A percentile compares a stretch with the other conserved stretches of the same genome.
These are phyloP conservation scores for Parazoanthus darwini DNA, from an alignment of 92 coral and sea anemone genomes.

Conservation along the genomic window DNA sequence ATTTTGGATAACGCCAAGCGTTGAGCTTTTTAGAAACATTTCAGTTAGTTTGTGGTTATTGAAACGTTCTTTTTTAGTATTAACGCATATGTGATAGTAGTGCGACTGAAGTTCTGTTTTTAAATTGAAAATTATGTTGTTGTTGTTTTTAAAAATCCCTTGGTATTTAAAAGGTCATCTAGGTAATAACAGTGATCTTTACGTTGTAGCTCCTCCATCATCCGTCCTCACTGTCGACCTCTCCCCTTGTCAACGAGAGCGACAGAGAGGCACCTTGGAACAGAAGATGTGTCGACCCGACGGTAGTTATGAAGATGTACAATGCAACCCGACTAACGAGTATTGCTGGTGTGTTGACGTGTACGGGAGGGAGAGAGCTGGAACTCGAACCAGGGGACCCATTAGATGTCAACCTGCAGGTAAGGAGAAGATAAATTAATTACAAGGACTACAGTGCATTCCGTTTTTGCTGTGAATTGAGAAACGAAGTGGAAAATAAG, in stretches of 20 bases:
- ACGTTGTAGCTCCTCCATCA: constrained; percentile 21
- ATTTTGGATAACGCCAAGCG: not conserved
- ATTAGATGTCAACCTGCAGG: constrained; percentile 38
- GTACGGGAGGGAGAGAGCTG: constrained; percentile 58
- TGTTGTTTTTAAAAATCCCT: no score
- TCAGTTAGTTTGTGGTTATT: no score
- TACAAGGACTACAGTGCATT: not conserved
- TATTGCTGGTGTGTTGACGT: constrained; percentile 92
- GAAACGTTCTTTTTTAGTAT: no score
- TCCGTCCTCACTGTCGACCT: constrained; percentile 3
- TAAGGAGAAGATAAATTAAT: not conserved
- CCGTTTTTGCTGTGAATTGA: not conserved
- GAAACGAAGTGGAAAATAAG: not conserved
- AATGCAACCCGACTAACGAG: constrained; percentile 71
- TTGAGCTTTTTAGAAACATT: no score
- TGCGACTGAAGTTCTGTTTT: no score
- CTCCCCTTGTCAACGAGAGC: constrained; percentile 29
- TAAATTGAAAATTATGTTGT: no score
- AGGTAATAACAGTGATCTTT: not conserved
- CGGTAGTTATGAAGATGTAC: constrained; percentile 76
- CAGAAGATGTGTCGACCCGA: constrained; percentile 63
- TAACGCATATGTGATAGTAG: no score
- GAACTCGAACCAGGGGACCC: constrained; percentile 71
- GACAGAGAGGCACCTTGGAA: constrained; percentile 15
- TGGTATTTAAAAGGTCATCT: not conserved